These are phyloP conservation scores for Porites evermanni DNA, from an alignment of 92 coral and sea anemone species.

Conservation along the genomic window DNA sequence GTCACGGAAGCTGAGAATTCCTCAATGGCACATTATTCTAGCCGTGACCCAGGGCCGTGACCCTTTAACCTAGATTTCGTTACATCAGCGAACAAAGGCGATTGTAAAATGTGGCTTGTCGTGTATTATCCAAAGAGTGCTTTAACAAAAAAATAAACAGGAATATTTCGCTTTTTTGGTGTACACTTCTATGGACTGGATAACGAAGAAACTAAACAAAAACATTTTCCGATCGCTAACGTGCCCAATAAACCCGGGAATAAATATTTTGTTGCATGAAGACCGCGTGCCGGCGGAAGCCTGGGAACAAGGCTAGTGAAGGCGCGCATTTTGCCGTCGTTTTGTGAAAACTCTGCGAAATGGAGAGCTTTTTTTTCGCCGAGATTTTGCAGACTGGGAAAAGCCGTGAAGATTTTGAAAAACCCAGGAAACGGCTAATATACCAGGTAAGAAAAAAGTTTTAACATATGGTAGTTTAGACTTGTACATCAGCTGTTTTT, in stretches of 20 bases:
- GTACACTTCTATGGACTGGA: too few species aligned
- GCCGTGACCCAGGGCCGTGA: not conserved
- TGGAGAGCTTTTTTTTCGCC: not conserved
- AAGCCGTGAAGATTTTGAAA: constrained; percentile 37
- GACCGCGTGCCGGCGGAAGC: constrained; percentile 34
- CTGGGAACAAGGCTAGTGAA: constrained; percentile 56
- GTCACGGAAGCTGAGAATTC: constrained; percentile 8
- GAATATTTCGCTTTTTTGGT: too few species aligned
- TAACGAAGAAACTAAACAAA: not conserved
- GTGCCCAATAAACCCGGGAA: too few species aligned
- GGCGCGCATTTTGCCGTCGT: constrained; percentile 27
- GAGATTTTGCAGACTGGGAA: constrained; percentile 38
- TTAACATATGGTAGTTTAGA: constrained; percentile 8
- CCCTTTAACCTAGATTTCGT: constrained; percentile 2
- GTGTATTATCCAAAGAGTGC: not conserved
- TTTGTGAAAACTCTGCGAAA: constrained; percentile 20
- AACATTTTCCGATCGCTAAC: not conserved
- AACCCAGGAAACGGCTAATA: constrained; percentile 30
- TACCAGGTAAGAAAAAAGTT: constrained; percentile 42
- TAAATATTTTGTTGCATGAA: not conserved
- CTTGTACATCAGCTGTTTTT: not conserved
- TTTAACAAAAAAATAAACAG: too few species aligned
- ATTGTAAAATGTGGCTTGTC: not conserved
- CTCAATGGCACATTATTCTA: constrained; percentile 14
- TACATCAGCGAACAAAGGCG: constrained; percentile 11